Evolutionary conservation across 37 sponge, comb jelly and placozoan genomes (phyloP).

Genomic region (Cladorhizidae sp.): DNA sequence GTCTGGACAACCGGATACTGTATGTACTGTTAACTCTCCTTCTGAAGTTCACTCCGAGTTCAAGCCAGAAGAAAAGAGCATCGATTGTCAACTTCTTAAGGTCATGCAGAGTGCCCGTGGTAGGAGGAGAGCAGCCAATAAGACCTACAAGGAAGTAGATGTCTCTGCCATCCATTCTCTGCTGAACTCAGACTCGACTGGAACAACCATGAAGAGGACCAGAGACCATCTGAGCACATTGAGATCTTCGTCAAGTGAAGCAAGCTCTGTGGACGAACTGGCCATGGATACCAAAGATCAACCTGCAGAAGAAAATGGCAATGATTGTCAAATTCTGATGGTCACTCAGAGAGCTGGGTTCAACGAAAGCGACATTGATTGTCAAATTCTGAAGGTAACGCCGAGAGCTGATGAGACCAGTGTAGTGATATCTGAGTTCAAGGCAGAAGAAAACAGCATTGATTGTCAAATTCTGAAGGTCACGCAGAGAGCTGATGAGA

Average conservation of each 20-base stretch:
- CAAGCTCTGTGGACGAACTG: neutral
- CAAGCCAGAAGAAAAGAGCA: neutral
- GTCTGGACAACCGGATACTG: neutral
- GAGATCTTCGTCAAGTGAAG: neutral
- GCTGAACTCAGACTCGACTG: neutral
- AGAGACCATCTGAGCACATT: neutral
- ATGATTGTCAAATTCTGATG: too few relatives aligned
- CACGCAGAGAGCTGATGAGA: too few relatives aligned
- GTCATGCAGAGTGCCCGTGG: constrained; percentile 14
- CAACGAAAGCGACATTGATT: too few relatives aligned
- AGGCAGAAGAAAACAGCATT: too few relatives aligned
- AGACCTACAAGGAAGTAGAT: neutral
- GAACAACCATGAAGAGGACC: too few relatives aligned
- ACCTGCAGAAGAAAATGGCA: too few relatives aligned
- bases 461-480: too few relatives aligned
- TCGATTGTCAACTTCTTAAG: neutral
- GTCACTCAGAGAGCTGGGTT: too few relatives aligned
- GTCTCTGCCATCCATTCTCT: neutral
- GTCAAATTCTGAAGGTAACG: too few relatives aligned
- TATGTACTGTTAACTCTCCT: neutral
- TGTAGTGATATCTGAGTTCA: too few relatives aligned
- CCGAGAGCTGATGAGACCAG: too few relatives aligned
- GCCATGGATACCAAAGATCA: neutral
- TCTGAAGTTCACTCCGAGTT: neutral
- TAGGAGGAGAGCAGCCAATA: neutral